Conservation (phyloP, 1,140 invertebrate species). For the Sipha flava region DNA sequence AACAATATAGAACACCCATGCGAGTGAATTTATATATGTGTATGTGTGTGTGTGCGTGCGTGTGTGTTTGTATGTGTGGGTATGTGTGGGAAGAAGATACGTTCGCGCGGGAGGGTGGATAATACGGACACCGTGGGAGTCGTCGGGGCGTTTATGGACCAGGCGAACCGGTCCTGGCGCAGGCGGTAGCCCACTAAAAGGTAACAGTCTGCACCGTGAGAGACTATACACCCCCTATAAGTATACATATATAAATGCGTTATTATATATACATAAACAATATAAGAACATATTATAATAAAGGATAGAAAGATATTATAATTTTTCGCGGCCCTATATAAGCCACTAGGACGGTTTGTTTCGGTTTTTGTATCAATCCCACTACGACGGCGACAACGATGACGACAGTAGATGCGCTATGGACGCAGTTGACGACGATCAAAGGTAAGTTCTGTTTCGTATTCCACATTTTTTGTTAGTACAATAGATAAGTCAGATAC, state of each 20-base stretch:
- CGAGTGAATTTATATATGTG: too few species aligned
- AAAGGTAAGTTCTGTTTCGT: too few species aligned
- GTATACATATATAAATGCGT: background rate
- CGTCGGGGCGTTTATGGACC: background rate
- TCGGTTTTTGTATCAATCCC: background rate
- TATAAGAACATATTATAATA: too few species aligned
- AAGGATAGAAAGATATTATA: too few species aligned
- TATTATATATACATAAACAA: too few species aligned
- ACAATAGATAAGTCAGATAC: too few species aligned
- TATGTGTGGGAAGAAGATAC: slow-evolving; percentile 22
- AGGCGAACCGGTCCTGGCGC: background rate
- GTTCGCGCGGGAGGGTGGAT: background rate
- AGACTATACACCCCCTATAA: background rate
- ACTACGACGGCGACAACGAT: background rate
- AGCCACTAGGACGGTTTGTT: background rate
- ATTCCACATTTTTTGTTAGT: too few species aligned
- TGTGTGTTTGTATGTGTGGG: background rate
- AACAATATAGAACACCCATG: too few species aligned
- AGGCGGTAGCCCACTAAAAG: background rate
- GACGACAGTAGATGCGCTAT: too few species aligned
- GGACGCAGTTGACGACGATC: too few species aligned
- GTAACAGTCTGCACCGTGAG: background rate
- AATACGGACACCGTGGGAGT: slow-evolving; percentile 10
- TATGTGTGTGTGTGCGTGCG: background rate
- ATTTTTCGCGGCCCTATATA: background rate